These are phyloP conservation scores for Rhinichthys osculus DNA, from an alignment of 2,797 vertebrate species.

Conservation along the genomic window DNA sequence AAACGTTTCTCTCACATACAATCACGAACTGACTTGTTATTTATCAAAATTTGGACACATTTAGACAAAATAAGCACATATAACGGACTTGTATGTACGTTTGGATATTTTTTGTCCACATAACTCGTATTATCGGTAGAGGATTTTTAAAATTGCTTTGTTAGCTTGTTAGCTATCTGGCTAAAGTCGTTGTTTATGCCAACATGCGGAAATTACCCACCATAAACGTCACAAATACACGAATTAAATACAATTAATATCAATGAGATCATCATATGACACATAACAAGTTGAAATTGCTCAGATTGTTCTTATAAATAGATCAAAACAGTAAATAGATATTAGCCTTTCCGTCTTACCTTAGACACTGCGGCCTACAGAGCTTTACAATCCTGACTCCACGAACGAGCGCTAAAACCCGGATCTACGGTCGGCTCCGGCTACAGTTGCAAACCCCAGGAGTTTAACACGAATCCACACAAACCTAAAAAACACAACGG, in stretches of 20 bases:
- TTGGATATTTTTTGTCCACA: background rate
- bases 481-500: conserved; percentile 37
- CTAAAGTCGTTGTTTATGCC: conserved; percentile 11
- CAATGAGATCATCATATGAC: background rate
- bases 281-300: background rate
- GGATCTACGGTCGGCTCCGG: background rate
- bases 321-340: background rate
- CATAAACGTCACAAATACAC: background rate
- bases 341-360: conserved; percentile 19
- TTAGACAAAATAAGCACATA: background rate
- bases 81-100: too few relatives aligned
- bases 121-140: too few relatives aligned
- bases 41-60: background rate
- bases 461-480: background rate
- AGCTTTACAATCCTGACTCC: conserved; percentile 10
- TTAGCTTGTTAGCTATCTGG: conserved; percentile 19
- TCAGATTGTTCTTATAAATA: background rate
- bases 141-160: conserved; percentile 15
- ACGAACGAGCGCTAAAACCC: background rate
- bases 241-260: background rate
- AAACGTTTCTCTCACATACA: background rate
- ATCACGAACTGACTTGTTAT: background rate
- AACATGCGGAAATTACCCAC: background rate
- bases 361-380: conserved; percentile 44
- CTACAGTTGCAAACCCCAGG: background rate